Evolutionary conservation across 2,888 invertebrate species (phyloP), one percentile per base, ranked within the genome.

Genomic region (Folsomia candida): DNA sequence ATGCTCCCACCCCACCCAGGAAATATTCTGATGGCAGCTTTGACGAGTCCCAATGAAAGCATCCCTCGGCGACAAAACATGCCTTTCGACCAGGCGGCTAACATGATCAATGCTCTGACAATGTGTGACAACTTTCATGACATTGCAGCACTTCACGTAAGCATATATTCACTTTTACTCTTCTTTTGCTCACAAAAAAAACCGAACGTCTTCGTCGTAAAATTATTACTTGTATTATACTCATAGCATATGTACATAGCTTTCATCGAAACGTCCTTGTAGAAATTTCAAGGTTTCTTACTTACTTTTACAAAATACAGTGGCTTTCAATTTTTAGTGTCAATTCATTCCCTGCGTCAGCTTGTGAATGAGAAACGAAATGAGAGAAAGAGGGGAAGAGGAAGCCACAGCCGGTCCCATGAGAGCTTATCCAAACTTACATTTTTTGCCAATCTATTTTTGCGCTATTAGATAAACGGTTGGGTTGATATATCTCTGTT

Each of bases 101-200:
- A 90, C 82, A 94, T 94, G 92, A 94, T 95, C 82, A 90, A 92
- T 83, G 91, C 93, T 77, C 87, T 97, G 78, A 93, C 96, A 84
- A 95, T 96, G 85, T 96, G 96, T 86, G 97, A 97, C 85, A 94
- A 94, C 82, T 94, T 97, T 88, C 94, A 95, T 85, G 93, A 94
- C 82, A 93, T 97, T 81, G 95, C 97, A 73, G 96, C 95, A 80
- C 88, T 89, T 76, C 84, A 85, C 83, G 86, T 87, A 82, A 74
- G 74, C 67, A 1, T 0, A 57, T 18, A 62, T 28, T 26, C n/a
- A 28, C 22, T 6, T 18, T 59, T 6, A 18, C 18, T 26, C 59
- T 20, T 59, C 59, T 37, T 37, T 37, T 37, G n/a, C n/a, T n/a
- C n/a, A n/a, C n/a, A n/a, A n/a, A n/a, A n/a, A n/a, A n/a, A n/a